These are phyloP conservation scores for Pyrocephalus nanus DNA, from an alignment of 2,797 vertebrate genomes.

Conservation along the genomic window DNA sequence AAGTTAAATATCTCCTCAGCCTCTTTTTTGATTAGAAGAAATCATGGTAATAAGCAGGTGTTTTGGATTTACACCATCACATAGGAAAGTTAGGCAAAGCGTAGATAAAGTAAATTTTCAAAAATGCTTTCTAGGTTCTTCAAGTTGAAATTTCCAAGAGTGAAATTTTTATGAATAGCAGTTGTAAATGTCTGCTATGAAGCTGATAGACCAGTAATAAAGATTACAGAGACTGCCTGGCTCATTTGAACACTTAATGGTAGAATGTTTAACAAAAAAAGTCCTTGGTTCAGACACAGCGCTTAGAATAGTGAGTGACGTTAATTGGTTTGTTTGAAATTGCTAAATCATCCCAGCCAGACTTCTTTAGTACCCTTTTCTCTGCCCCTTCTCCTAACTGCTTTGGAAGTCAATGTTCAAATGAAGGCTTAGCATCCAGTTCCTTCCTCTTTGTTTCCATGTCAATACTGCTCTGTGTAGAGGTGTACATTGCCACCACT, in stretches of 20 bases:
- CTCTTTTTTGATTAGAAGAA: background rate
- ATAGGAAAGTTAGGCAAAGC: background rate
- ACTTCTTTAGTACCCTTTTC: background rate
- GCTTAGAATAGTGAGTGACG: background rate
- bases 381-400: background rate
- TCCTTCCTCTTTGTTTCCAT: background rate
- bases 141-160: background rate
- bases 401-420: background rate
- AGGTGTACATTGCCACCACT: background rate
- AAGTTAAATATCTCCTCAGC: background rate
- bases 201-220: background rate
- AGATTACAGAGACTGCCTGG: background rate
- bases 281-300: background rate
- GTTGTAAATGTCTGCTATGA: background rate
- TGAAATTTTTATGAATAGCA: background rate
- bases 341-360: background rate
- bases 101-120: background rate
- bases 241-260: background rate
- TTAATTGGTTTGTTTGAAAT: background rate
- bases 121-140: background rate
- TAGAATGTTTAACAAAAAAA: background rate
- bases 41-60: background rate
- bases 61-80: background rate
- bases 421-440: background rate
- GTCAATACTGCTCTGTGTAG: background rate